Conservation (phyloP, 2,113 vertebrate species). For the Grantiella picta region DNA sequence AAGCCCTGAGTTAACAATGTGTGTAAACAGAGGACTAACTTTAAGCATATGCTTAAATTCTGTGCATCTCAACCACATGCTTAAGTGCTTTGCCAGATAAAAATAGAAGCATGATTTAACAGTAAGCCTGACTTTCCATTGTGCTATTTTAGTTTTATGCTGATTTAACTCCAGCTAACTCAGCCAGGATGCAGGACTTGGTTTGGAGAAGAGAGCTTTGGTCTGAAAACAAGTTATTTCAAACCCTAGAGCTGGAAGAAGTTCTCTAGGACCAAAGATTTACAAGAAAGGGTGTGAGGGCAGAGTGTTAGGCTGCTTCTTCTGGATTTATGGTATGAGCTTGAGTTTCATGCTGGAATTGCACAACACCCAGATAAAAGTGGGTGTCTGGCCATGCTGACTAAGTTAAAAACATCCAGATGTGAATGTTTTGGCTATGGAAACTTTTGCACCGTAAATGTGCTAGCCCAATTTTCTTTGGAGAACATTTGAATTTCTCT, state of each 20-base stretch:
- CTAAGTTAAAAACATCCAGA: conserved; percentile 59
- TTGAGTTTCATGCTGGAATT: conserved; percentile 40
- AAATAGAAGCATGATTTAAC: conserved; percentile 60
- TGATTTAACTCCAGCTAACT: conserved; percentile 46
- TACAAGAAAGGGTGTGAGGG: conserved; percentile 40
- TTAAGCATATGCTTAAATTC: conserved; percentile 11
- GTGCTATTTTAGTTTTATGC: conserved; percentile 52
- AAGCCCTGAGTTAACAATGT: neutral
- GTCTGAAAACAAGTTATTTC: conserved; percentile 19
- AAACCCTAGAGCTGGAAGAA: conserved; percentile 32
- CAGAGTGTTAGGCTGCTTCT: neutral
- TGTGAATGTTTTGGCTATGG: conserved; percentile 50
- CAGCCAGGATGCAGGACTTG: conserved; percentile 17
- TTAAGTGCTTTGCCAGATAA: conserved; percentile 44
- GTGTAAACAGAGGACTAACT: conserved; percentile 10
- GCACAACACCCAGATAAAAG: conserved; percentile 34
- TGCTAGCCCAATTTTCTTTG: neutral
- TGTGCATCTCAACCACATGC: neutral
- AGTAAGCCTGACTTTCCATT: conserved; percentile 49
- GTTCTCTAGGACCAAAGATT: conserved; percentile 2
- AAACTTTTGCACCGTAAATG: conserved; percentile 11
- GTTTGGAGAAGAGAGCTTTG: conserved; percentile 16
- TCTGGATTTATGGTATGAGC: conserved; percentile 15
- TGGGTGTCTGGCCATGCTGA: conserved; percentile 39
- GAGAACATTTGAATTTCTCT: neutral